Evolutionary conservation across 1,140 invertebrate species (phyloP), one percentile per base, ranked within the genome.

Genomic region (Drosophila sucinea): DNA sequence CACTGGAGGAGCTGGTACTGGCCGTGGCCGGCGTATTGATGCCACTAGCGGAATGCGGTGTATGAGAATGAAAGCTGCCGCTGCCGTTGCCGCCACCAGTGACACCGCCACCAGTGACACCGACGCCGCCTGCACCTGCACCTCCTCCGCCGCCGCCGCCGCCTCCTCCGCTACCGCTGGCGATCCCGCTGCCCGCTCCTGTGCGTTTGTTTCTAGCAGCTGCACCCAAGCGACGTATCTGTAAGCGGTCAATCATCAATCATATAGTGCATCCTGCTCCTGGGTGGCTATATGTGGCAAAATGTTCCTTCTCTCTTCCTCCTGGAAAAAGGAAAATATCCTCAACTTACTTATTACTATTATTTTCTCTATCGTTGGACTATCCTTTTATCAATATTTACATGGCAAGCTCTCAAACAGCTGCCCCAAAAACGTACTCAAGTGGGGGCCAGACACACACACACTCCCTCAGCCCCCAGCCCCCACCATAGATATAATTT

Each of bases 191-290:
- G 25, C 64, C 82, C 17, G 17, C 17, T 73, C 68, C 83, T 66
- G 77, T 69, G 64, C 90, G 90, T 79, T 90, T 90, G 54, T 78
- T 90, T 73, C 78, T 76, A 69, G 84, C 84, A 86, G 81, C 90
- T 86, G 85, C 84, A 81, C 90, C 90, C 78, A 91, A 90, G 75
- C 90, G 90, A 79, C 90, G 90, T 47, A 89, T 91, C 63, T 91
- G 84, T 73, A 91, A 85, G 63, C 82, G 85, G 82, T 91, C 90
- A 91, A 90, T 86, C 90, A 91, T 91, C 32, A 58, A 58, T 91
- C 84, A 91, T 86, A 56, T 77, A 67, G 64, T 73, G 67, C 83
- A 83, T 86, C 69, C 67, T 87, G 75, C 41, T 77, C 63, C 79
- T 44, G 47, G 30, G 41, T 56, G 40, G 54, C 25, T 25, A 40